A percentile compares a stretch with the other conserved stretches of the same genome.
Conservation (phyloP, 2,888 invertebrate species). For the Exephanes ischioxanthus region DNA sequence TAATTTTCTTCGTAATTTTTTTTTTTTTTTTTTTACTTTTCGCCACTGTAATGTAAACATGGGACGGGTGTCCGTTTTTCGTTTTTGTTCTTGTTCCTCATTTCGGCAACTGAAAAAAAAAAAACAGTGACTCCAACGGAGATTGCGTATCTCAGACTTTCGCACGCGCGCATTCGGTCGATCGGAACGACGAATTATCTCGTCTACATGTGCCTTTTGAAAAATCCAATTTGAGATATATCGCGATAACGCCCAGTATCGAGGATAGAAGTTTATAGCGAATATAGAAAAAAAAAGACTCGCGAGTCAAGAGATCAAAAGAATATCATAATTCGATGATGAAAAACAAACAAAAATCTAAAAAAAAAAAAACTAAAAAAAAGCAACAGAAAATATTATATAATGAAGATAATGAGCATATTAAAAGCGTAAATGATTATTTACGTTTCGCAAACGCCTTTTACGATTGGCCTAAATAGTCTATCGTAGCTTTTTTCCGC, state of each 20-base stretch:
- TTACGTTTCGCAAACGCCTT: conserved; percentile 55
- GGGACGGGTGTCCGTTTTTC: conserved; percentile 37
- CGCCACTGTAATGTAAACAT: conserved; percentile 4
- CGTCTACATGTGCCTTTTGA: conserved; percentile 70
- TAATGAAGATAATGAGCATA: conserved; percentile 51
- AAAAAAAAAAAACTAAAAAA: conserved; percentile 42
- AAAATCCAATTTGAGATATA: conserved; percentile 58
- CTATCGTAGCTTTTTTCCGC: conserved; percentile 64
- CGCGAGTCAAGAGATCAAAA: conserved; percentile 58
- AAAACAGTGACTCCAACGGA: conserved; percentile 15
- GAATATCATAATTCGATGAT: conserved; percentile 52
- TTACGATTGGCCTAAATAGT: conserved; percentile 64
- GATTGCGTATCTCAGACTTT: conserved; percentile 13
- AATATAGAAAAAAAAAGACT: conserved; percentile 48
- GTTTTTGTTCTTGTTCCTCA: conserved; percentile 30
- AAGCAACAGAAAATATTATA: conserved; percentile 55
- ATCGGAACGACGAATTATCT: conserved; percentile 59
- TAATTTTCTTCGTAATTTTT: not conserved
- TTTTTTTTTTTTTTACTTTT: conserved; percentile 28
- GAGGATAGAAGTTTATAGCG: conserved; percentile 39
- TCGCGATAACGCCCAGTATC: conserved; percentile 58
- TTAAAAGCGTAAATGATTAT: conserved; percentile 47
- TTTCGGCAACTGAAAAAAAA: conserved; percentile 48
- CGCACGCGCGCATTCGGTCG: conserved; percentile 65
- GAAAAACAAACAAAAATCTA: conserved; percentile 33